A percentile compares a stretch with the other conserved stretches of the same genome.
phyloP scores from a whole-genome alignment of 2,888 invertebrate species.

The Sussaba pulchella region DNA sequence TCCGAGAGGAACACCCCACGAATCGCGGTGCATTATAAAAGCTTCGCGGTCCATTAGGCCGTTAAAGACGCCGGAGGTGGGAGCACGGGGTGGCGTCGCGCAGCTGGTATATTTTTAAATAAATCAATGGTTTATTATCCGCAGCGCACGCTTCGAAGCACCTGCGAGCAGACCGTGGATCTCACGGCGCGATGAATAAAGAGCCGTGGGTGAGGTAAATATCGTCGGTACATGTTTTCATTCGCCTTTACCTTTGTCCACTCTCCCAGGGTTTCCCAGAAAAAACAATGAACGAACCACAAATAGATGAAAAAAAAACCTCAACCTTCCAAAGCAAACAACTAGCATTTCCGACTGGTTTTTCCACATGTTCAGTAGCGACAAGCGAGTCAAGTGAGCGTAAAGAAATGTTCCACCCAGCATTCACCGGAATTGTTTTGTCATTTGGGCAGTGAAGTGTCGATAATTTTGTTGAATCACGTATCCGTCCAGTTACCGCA shows the following conservation, averaged over 20 bases:
- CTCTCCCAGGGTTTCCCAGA: not conserved
- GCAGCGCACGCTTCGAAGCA: constrained; percentile 54
- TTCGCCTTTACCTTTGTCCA: constrained; percentile 19
- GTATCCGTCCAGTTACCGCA: constrained; percentile 9
- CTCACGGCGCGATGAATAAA: constrained; percentile 61
- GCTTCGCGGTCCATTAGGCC: constrained; percentile 63
- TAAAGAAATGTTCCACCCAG: not conserved
- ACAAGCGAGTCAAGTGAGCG: not conserved
- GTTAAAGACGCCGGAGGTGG: constrained; percentile 51
- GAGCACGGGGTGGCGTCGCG: constrained; percentile 26
- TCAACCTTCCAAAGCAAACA: not conserved
- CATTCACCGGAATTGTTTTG: not conserved
- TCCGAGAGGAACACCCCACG: constrained; percentile 11
- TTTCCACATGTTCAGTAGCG: not conserved
- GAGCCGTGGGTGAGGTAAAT: constrained; percentile 50
- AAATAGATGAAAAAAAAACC: constrained; percentile 7
- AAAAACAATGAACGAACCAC: not conserved
- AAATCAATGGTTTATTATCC: constrained; percentile 68
- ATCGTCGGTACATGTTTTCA: constrained; percentile 41
- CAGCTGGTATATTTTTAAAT: constrained; percentile 67
- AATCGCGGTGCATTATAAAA: constrained; percentile 53
- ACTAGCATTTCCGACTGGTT: not conserved
- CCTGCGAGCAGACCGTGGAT: constrained; percentile 52
- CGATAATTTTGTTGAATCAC: constrained; percentile 13
- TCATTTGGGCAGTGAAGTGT: not conserved